Conservation (phyloP, 2,888 invertebrate genomes). For the Aphidoletes aphidimyza region DNA sequence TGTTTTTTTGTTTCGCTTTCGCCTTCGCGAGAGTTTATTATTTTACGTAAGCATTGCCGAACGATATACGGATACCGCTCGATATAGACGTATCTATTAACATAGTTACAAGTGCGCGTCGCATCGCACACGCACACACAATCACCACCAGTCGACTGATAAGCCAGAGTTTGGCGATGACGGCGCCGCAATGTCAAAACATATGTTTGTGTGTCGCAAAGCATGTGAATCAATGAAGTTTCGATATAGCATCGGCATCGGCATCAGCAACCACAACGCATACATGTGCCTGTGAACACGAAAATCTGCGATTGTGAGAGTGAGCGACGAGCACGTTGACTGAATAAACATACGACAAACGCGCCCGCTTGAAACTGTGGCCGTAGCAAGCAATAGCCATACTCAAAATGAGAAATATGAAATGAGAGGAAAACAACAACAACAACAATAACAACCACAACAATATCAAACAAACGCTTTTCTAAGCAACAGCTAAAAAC, state of each 20-base stretch:
- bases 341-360: conserved; percentile 39
- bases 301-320: background rate
- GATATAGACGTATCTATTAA: background rate
- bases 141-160: background rate
- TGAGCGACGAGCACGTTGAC: background rate
- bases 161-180: background rate
- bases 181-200: conserved; percentile 23
- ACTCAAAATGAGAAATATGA: background rate
- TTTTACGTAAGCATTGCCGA: too few relatives aligned
- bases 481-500: background rate
- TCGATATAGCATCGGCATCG: too few relatives aligned
- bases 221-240: too few relatives aligned
- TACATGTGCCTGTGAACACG: background rate
- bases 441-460: too few relatives aligned
- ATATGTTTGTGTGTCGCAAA: background rate
- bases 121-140: background rate
- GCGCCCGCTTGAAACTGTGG: background rate
- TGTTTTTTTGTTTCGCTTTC: background rate
- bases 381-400: too few relatives aligned
- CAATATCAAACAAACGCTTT: conserved; percentile 32
- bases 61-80: background rate
- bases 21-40: too few relatives aligned
- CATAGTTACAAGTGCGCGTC: background rate
- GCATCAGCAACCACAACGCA: too few relatives aligned
- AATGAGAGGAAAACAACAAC: background rate